These are phyloP conservation scores for Catalaphyllia jardinei DNA, from an alignment of 64 coral and sea anemone genomes.

Conservation along the genomic window DNA sequence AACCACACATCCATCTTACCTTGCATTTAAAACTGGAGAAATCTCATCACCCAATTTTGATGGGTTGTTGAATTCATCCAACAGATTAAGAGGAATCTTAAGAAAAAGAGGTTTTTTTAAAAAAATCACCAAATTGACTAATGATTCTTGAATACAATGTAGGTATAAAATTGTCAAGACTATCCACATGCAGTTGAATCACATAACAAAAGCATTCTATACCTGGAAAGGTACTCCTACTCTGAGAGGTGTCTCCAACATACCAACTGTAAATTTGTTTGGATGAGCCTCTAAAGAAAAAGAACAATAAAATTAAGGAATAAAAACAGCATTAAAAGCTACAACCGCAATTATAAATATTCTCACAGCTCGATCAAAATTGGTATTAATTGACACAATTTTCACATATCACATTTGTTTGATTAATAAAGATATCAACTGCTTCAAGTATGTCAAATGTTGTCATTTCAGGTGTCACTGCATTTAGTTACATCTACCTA, in stretches of 20 bases:
- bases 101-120: background rate
- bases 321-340: background rate
- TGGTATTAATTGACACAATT: background rate
- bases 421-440: no score
- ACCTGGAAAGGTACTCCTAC: constrained; percentile 95
- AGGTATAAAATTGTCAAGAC: background rate
- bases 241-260: constrained; percentile 89
- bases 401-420: no score
- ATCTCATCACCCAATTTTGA: constrained; percentile 63
- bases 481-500: no score
- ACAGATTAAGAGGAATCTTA: constrained; percentile 88
- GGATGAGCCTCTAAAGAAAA: constrained; percentile 75
- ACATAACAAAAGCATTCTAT: background rate
- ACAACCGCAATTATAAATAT: background rate
- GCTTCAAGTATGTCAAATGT: no score
- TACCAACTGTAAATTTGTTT: constrained; percentile 93
- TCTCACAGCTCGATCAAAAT: background rate
- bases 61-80: constrained; percentile 92
- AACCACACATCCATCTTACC: constrained; percentile 27
- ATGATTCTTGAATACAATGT: background rate
- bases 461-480: no score
- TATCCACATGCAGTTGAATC: background rate
- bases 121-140: background rate
- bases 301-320: background rate
- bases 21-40: constrained; percentile 68